Conservation (phyloP, 2,888 invertebrate species). For the Drosophila conformis region DNA sequence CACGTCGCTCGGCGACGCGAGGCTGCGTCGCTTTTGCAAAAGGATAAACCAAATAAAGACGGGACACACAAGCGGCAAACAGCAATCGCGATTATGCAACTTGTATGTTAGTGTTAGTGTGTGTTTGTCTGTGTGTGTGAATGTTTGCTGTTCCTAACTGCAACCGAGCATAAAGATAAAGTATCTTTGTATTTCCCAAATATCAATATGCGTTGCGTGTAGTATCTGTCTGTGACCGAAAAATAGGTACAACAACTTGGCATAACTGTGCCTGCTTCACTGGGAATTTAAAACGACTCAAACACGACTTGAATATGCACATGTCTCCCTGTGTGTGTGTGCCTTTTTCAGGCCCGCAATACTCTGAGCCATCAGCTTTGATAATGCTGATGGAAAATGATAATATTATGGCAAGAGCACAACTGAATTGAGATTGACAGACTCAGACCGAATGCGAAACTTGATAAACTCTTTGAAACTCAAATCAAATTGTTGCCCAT, state of each 20-base stretch:
- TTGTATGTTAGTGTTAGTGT: constrained; percentile 18
- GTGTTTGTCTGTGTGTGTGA: constrained; percentile 15
- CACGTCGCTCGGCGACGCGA: constrained; percentile 55
- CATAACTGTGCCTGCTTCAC: constrained; percentile 14
- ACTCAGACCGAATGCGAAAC: constrained; percentile 3
- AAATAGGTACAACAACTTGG: constrained; percentile 24
- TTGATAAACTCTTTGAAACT: constrained; percentile 6
- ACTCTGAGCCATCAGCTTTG: constrained; percentile 5
- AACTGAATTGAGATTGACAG: constrained; percentile 41
- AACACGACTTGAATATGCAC: constrained; percentile 19
- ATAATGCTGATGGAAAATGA: constrained; percentile 43
- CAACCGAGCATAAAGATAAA: constrained; percentile 54
- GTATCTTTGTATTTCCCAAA: constrained; percentile 51
- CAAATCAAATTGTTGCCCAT: constrained; percentile 11
- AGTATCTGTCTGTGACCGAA: constrained; percentile 16
- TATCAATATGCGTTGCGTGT: constrained; percentile 42
- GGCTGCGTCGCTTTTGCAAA: constrained; percentile 24
- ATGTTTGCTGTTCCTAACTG: constrained; percentile 42
- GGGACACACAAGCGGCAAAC: constrained; percentile 46
- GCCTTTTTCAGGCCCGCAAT: neutral
- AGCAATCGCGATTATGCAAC: constrained; percentile 56
- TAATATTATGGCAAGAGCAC: constrained; percentile 40
- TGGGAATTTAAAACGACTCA: constrained; percentile 10
- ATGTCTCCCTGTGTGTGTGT: constrained; percentile 9
- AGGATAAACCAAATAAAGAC: constrained; percentile 51